Evolutionary conservation across 2,797 vertebrate species (phyloP).

Genomic region (Leucoraja ocellata): DNA sequence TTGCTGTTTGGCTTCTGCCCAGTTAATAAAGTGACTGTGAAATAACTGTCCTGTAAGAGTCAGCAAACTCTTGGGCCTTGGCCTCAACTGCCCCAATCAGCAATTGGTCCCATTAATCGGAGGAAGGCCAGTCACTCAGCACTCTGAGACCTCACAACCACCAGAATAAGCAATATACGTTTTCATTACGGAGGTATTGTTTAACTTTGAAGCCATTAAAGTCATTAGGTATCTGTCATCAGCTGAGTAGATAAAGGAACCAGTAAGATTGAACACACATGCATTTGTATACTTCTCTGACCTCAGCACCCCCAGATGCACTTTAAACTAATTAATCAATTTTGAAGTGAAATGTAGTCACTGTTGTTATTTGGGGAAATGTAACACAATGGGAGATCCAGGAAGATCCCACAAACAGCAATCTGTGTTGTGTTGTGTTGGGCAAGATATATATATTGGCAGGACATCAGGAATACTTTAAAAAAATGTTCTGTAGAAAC

Average conservation of each 20-base stretch:
- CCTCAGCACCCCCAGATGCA: neutral
- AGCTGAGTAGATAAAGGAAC: neutral
- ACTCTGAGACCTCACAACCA: neutral
- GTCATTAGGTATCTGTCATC: neutral
- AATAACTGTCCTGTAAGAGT: neutral
- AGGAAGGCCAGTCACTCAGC: neutral
- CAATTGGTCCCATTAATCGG: neutral
- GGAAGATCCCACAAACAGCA: neutral
- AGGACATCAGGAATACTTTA: neutral
- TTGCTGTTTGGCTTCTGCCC: constrained; percentile 16
- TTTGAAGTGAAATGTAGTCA: neutral
- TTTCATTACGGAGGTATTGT: neutral
- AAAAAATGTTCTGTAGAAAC: too few species aligned
- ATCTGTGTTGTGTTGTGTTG: neutral
- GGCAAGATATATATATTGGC: neutral
- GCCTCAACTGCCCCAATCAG: neutral
- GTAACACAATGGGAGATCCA: neutral
- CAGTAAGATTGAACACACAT: neutral
- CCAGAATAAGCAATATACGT: neutral
- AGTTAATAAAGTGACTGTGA: constrained; percentile 10
- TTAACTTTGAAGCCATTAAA: constrained; percentile 3
- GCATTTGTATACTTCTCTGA: neutral
- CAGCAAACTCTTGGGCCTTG: neutral
- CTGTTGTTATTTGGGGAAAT: neutral
- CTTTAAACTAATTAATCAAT: neutral